A percentile compares a stretch with the other conserved stretches of the same genome.
phyloP scores from a whole-genome alignment of 37 sponge, comb jelly and placozoan genomes.

The Chondrosia reniformis region DNA sequence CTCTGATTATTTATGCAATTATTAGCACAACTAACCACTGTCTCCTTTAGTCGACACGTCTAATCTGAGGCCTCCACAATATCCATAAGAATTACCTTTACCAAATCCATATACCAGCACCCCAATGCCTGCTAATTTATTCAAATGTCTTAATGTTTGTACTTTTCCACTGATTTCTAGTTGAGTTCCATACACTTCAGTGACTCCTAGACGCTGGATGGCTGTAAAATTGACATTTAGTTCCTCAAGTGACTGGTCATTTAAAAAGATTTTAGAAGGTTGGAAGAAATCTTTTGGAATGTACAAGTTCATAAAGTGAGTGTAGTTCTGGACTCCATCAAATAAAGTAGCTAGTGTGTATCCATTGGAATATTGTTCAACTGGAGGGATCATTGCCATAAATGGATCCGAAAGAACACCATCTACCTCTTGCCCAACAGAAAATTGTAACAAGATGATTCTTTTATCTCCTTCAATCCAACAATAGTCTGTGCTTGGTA shows the following conservation, averaged over 20 bases:
- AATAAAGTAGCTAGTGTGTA: background rate
- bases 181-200: background rate
- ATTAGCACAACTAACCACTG: too few relatives aligned
- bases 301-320: constrained; percentile 4
- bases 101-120: constrained; percentile 21
- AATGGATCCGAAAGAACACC: constrained; percentile 1
- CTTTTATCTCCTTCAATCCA: background rate
- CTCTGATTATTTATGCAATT: too few relatives aligned
- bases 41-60: too few relatives aligned
- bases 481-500: background rate
- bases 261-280: background rate
- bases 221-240: background rate
- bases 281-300: constrained; percentile 3
- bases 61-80: background rate
- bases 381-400: constrained; percentile 12
- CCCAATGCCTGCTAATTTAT: background rate
- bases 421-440: background rate
- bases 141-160: background rate
- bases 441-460: constrained; percentile 7
- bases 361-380: background rate
- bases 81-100: constrained; percentile 12
- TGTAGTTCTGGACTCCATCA: background rate
- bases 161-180: background rate
- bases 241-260: background rate
- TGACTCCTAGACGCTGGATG: background rate